Evolutionary conservation across 92 coral and sea anemone genomes (phyloP), one percentile per base, ranked within the genome.

Genomic region (Palythoa caribaeorum): DNA sequence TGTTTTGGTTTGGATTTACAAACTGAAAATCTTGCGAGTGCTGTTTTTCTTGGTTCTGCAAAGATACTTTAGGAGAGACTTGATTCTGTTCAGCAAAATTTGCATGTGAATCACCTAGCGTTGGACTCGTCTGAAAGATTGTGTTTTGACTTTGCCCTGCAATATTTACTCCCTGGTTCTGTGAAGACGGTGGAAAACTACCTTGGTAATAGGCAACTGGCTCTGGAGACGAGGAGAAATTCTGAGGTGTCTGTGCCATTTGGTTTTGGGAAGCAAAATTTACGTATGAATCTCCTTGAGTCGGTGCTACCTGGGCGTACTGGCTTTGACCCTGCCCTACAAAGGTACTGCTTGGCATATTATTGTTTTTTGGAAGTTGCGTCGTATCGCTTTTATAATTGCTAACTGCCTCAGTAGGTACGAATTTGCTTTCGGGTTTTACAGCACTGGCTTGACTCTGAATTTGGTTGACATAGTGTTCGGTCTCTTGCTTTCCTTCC

Each of bases 1-100:
- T 65, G 59, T 65, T 66, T 38, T 81, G 86, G 76, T 48, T 65
- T 44, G 76, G 74, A 35, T 81, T 35, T 2, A 81, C 86, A 81
- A 65, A 81, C 44, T 77, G 83, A 14, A 12, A 70, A 9, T 70
- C 47, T 35, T 36, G 70, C 6, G 70, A 63, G 36, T 19, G 19
- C n/a, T 63, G 37, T 63, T 8, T 63, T 10, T 35, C 75, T 70
- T 70, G 75, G 65, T 10, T 59, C 65, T 59, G 65, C 65, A 17
- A 7, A 37, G 68, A 68, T 15, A 20, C 19, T 48, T 48, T 70
- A 13, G 75, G 76, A 20, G 38, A 47, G 14, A 13, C 44, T 81
- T 21, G 86, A 12, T 12, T 50, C 14, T 68, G 86, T 2, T 37
- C 86, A 1, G 60, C 76, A 12, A 71, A 71, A 44, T 81, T 69